phyloP scores from a whole-genome alignment of 2,888 invertebrate genomes.

The Allacma fusca region DNA sequence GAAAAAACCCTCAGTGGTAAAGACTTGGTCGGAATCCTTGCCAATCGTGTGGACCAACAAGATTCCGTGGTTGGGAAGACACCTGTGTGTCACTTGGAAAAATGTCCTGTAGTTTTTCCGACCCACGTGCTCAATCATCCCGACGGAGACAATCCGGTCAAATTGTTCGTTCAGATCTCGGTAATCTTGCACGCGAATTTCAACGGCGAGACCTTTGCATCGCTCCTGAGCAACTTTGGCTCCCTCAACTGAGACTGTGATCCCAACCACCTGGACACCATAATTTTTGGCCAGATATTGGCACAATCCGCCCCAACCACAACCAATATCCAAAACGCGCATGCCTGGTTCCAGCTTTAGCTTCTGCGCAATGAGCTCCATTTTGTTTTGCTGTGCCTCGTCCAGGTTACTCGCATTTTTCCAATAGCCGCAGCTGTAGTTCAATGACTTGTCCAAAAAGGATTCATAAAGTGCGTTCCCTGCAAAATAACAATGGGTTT shows the following conservation, averaged over 20 bases:
- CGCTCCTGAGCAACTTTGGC: not conserved
- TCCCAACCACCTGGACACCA: constrained; percentile 29
- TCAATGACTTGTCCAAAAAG: no score
- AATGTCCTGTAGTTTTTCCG: constrained; percentile 52
- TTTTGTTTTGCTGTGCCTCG: constrained; percentile 45
- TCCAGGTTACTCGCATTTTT: constrained; percentile 45
- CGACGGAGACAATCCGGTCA: constrained; percentile 51
- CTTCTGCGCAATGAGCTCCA: constrained; percentile 44
- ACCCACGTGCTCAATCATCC: constrained; percentile 58
- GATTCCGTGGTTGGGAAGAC: no score
- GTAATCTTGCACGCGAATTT: no score
- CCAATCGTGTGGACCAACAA: no score
- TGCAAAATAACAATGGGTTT: no score
- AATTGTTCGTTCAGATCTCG: constrained; percentile 34
- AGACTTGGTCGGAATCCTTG: no score
- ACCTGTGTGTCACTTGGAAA: constrained; percentile 54
- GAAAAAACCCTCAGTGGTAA: no score
- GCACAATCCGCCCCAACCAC: constrained; percentile 49
- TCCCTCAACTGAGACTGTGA: constrained; percentile 29
- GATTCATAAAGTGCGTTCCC: no score
- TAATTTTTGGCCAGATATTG: constrained; percentile 40
- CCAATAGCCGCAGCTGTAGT: no score
- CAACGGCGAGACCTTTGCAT: no score
- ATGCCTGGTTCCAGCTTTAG: constrained; percentile 46
- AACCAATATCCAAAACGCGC: constrained; percentile 50